phyloP scores from a whole-genome alignment of 2,888 invertebrate species.

The Stenchaetothrips biformis region DNA sequence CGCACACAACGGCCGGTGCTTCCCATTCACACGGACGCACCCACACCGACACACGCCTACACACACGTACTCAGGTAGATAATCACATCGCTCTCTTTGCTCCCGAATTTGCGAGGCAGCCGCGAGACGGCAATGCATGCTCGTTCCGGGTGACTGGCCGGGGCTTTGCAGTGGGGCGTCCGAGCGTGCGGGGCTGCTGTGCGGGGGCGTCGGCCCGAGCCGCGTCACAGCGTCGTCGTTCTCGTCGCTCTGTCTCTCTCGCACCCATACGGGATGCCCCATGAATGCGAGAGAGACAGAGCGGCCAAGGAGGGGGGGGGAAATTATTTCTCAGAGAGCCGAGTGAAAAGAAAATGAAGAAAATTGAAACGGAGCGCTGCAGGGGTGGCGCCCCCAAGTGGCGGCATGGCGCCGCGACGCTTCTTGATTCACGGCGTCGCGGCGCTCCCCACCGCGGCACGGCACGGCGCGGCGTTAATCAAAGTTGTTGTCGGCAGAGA shows the following conservation, averaged over 20 bases:
- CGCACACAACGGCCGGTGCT: neutral
- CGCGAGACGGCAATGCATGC: constrained; percentile 30
- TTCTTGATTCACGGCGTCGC: neutral
- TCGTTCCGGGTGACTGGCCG: constrained; percentile 32
- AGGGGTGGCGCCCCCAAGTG: neutral
- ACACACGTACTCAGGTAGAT: neutral
- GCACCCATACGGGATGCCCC: too few species aligned
- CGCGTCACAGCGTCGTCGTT: too few species aligned
- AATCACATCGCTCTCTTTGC: neutral
- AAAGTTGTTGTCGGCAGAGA: constrained; percentile 13
- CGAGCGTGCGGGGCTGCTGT: too few species aligned
- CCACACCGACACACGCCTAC: neutral
- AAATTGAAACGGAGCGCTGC: neutral
- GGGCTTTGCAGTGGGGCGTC: neutral
- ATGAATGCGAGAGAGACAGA: neutral
- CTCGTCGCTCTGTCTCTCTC: too few species aligned
- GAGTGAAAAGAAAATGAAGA: constrained; percentile 4
- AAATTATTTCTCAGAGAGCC: neutral
- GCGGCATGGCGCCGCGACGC: neutral
- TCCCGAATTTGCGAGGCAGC: neutral
- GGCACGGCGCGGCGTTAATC: neutral
- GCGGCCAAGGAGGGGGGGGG: constrained; percentile 1
- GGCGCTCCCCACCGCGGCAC: neutral
- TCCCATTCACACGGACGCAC: neutral
- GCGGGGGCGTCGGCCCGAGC: too few species aligned